Evolutionary conservation across 2,888 invertebrate species (phyloP).

Genomic region (Leptogaster cylindrica): DNA sequence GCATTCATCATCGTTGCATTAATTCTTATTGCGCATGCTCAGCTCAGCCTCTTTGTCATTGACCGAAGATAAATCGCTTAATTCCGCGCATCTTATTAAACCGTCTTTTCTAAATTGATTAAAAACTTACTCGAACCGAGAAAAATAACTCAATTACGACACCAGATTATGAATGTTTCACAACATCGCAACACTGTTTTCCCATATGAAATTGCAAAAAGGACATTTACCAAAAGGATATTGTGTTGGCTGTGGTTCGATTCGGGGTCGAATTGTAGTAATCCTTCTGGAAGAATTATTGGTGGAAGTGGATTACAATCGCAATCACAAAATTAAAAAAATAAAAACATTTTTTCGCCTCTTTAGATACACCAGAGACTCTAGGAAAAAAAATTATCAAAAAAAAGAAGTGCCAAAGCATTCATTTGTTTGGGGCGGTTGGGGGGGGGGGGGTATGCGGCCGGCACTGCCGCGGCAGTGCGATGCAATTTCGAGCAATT

Average conservation of each 20-base stretch:
- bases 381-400: too few relatives aligned
- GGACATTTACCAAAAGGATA: too few relatives aligned
- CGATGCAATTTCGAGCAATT: conserved; percentile 31
- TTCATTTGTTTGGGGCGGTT: conserved; percentile 14
- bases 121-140: conserved; percentile 45
- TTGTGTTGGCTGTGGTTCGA: not conserved
- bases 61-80: conserved; percentile 38
- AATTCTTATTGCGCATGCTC: too few relatives aligned
- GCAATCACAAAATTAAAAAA: conserved; percentile 34
- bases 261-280: not conserved
- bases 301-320: conserved; percentile 19
- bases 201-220: too few relatives aligned
- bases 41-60: conserved; percentile 37
- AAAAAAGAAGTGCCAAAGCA: too few relatives aligned
- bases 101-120: conserved; percentile 43
- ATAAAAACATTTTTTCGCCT: conserved; percentile 8
- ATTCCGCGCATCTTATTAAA: conserved; percentile 43
- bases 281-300: conserved; percentile 16
- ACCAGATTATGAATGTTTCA: conserved; percentile 13
- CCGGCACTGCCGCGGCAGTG: too few relatives aligned
- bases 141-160: conserved; percentile 44
- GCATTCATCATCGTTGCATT: too few relatives aligned
- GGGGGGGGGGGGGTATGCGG: not conserved
- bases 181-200: conserved; percentile 24
- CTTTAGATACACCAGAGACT: conserved; percentile 6